Percentiles rank a stretch among this genome's conserved stretches.
These are phyloP conservation scores for Ibidorhyncha struthersii DNA, from an alignment of 2,113 vertebrate genomes.

Conservation along the genomic window DNA sequence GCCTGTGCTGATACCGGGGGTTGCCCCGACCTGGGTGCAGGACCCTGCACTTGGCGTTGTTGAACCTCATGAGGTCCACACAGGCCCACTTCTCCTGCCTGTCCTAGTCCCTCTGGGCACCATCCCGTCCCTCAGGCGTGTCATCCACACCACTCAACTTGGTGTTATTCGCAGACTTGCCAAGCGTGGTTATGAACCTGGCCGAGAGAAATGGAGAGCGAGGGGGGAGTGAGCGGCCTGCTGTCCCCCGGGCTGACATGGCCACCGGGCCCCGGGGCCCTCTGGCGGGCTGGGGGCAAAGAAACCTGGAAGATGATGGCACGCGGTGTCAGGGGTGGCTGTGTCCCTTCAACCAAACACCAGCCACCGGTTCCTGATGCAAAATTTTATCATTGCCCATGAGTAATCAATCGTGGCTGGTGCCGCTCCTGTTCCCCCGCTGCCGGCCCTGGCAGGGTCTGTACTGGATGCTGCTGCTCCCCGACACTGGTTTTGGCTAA, in stretches of 20 bases:
- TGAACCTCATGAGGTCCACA: background rate
- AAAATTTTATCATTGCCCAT: background rate
- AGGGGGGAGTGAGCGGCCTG: no score
- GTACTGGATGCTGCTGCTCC: fast-evolving
- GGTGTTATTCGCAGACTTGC: background rate
- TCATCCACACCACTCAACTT: background rate
- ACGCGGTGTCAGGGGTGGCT: no score
- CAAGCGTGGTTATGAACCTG: no score
- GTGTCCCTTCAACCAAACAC: fast-evolving
- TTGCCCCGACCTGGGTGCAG: background rate
- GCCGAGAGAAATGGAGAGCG: no score
- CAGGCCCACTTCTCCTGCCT: background rate
- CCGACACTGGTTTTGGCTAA: background rate
- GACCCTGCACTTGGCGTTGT: background rate
- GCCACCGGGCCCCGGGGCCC: background rate
- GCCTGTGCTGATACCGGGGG: background rate
- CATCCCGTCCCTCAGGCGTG: background rate
- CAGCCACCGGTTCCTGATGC: background rate
- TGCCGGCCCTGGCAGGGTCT: fast-evolving
- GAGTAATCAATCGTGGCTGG: background rate
- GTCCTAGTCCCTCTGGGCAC: background rate
- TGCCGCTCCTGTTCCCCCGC: background rate
- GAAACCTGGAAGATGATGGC: background rate
- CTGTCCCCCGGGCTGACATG: background rate
- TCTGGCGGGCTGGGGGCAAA: background rate